These are phyloP conservation scores for Rugalucina vietnamica DNA, from an alignment of 2,888 invertebrate species.

Conservation along the genomic window DNA sequence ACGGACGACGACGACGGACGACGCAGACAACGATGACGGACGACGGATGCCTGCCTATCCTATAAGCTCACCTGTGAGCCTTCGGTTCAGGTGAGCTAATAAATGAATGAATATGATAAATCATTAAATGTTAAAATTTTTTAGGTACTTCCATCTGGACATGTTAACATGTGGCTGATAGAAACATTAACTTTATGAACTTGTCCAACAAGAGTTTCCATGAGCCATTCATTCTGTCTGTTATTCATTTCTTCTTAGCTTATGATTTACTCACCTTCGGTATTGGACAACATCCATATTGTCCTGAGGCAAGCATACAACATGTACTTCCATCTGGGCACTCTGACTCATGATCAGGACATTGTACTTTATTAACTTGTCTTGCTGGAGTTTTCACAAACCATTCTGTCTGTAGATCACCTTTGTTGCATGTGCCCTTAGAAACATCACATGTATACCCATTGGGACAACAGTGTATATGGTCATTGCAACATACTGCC, in stretches of 20 bases:
- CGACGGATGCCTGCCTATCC: no score
- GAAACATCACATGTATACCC: slow-evolving; percentile 66
- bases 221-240: slow-evolving; percentile 53
- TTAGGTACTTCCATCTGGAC: slow-evolving; percentile 68
- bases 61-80: no score
- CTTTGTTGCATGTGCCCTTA: slow-evolving; percentile 60
- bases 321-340: slow-evolving; percentile 75
- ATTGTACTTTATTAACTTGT: slow-evolving; percentile 16
- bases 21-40: no score
- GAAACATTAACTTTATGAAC: slow-evolving; percentile 25
- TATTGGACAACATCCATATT: slow-evolving; percentile 79
- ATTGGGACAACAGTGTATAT: slow-evolving; percentile 75
- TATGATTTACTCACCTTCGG: slow-evolving; percentile 55
- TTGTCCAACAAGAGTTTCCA: slow-evolving; percentile 10
- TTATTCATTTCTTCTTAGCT: no score
- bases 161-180: slow-evolving; percentile 54
- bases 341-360: slow-evolving; percentile 42
- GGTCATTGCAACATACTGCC: slow-evolving; percentile 77
- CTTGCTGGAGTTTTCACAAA: no score
- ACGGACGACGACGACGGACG: no score
- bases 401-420: no score
- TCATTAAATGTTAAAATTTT: no score
- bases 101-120: no score
- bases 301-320: slow-evolving; percentile 64
- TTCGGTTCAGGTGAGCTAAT: no score